Evolutionary conservation across 2,888 invertebrate genomes (phyloP).

Genomic region (Caenorhabditis sp.): DNA sequence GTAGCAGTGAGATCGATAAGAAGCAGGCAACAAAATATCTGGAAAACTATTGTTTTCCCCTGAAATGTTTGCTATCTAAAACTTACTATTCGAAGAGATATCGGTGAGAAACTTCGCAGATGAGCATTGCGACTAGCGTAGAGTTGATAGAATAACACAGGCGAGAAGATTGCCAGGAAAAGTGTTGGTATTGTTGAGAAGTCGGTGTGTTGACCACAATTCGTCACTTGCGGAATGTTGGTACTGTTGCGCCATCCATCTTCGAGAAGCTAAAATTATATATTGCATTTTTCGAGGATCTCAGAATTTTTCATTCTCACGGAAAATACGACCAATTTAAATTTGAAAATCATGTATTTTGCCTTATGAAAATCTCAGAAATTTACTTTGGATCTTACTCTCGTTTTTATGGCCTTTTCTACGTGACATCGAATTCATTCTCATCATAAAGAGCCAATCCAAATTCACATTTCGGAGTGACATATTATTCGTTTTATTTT

Average conservation of each 20-base stretch:
- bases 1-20: constrained; percentile 71
- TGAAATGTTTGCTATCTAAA: neutral
- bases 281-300: no score
- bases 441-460: no score
- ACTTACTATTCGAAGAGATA: constrained; percentile 78
- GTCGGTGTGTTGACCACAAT: constrained; percentile 79
- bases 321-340: no score
- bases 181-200: constrained; percentile 78
- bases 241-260: constrained; percentile 68
- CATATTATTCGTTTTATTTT: neutral
- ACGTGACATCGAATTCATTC: no score
- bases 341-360: no score
- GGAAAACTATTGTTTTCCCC: neutral
- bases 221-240: constrained; percentile 68
- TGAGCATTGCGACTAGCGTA: constrained; percentile 75
- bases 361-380: no score
- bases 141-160: constrained; percentile 76
- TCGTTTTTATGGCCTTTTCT: no score
- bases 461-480: neutral
- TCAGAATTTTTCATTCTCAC: no score
- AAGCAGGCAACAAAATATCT: constrained; percentile 70
- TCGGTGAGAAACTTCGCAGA: constrained; percentile 73
- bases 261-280: constrained; percentile 68
- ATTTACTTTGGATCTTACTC: no score
- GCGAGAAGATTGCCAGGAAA: constrained; percentile 76